phyloP scores from a whole-genome alignment of 2,888 invertebrate genomes.

The Tinea trinotella region DNA sequence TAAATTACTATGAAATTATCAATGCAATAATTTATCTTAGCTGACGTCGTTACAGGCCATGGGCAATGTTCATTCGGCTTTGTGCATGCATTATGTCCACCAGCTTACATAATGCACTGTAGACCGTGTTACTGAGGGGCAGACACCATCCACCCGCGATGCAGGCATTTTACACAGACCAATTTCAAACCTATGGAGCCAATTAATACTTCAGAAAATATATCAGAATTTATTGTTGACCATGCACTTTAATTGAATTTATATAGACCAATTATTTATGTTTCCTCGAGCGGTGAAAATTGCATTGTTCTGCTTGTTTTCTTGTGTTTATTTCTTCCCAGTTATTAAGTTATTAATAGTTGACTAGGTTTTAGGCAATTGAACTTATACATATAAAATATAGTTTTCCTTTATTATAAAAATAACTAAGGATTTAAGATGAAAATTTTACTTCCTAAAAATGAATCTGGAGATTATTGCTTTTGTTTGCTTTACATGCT shows the following conservation, averaged over 20 bases:
- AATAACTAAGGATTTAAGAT: too few species aligned
- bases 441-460: background rate
- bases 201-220: background rate
- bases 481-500: slow-evolving; percentile 19
- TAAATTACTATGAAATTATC: too few species aligned
- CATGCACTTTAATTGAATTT: background rate
- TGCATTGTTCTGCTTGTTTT: background rate
- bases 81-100: slow-evolving; percentile 5
- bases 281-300: background rate
- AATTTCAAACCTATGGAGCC: background rate
- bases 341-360: too few species aligned
- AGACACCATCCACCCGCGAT: background rate
- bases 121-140: background rate
- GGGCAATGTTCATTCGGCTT: background rate
- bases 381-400: too few species aligned
- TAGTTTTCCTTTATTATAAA: too few species aligned
- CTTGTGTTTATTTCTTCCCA: too few species aligned
- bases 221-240: background rate
- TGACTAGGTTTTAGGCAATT: too few species aligned
- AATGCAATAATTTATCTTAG: background rate
- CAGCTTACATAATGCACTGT: slow-evolving; percentile 8
- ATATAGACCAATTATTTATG: background rate
- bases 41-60: background rate
- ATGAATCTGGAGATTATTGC: slow-evolving; percentile 10
- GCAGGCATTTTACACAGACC: background rate